These are phyloP conservation scores for Spongilla lacustris DNA, from an alignment of 37 sponge, comb jelly and placozoan genomes.

Conservation along the genomic window DNA sequence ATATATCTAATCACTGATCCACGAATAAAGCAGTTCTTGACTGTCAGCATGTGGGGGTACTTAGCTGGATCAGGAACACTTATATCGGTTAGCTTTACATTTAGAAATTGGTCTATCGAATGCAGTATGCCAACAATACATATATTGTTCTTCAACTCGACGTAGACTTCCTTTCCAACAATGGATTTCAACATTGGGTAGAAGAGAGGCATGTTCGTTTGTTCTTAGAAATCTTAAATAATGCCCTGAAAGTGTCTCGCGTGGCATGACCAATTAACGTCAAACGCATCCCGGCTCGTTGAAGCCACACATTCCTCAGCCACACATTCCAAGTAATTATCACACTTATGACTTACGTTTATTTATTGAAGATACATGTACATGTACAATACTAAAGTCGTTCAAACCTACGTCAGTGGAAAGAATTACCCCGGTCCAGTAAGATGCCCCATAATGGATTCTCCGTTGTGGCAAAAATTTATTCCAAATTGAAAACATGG, in stretches of 20 bases:
- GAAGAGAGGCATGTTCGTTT: constrained; percentile 73
- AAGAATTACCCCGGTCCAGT: too few relatives aligned
- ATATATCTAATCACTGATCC: constrained; percentile 96
- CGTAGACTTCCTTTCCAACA: constrained; percentile 97
- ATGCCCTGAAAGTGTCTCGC: neutral
- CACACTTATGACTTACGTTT: too few relatives aligned
- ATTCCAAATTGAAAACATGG: too few relatives aligned
- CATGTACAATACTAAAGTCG: too few relatives aligned
- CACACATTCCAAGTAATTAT: too few relatives aligned
- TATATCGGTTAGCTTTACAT: constrained; percentile 95
- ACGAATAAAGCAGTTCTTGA: constrained; percentile 97
- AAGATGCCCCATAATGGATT: too few relatives aligned
- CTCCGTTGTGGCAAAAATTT: too few relatives aligned
- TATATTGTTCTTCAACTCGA: constrained; percentile 97
- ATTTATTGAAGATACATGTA: too few relatives aligned
- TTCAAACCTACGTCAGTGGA: too few relatives aligned
- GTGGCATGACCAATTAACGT: too few relatives aligned
- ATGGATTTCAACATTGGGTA: constrained; percentile 98
- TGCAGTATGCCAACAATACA: constrained; percentile 90
- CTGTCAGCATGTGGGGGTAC: constrained; percentile 98
- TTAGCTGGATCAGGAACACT: constrained; percentile 96
- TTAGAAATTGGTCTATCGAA: constrained; percentile 97
- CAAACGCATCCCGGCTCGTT: too few relatives aligned
- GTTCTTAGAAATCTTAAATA: constrained; percentile 7
- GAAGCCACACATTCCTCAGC: too few relatives aligned